Conservation (phyloP, 2,888 invertebrate genomes). For the Spisula subtruncata region DNA sequence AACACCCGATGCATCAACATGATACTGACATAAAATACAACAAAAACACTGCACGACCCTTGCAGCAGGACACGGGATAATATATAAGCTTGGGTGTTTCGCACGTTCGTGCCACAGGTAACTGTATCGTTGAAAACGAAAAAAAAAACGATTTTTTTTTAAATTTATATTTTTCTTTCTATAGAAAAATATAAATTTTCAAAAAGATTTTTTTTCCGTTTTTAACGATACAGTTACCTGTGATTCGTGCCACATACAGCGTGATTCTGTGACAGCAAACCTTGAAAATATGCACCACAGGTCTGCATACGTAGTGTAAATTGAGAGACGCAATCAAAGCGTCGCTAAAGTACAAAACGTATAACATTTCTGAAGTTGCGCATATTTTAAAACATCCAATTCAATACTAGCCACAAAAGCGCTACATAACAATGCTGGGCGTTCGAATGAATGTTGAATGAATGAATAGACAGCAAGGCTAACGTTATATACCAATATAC, state of each 20-base stretch:
- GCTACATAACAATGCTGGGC: conserved; percentile 2
- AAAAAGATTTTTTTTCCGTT: no score
- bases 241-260: not conserved
- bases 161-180: no score
- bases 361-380: not conserved
- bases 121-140: no score
- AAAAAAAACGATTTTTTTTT: no score
- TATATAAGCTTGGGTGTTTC: not conserved
- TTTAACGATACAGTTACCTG: no score
- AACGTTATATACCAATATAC: not conserved
- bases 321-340: not conserved
- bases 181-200: no score
- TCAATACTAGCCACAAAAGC: not conserved
- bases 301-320: not conserved
- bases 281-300: not conserved
- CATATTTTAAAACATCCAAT: not conserved
- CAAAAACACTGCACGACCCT: not conserved
- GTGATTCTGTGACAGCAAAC: not conserved
- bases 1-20: not conserved
- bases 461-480: conserved; percentile 22
- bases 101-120: not conserved
- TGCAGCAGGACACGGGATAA: not conserved
- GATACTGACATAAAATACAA: not conserved
- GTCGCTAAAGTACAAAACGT: not conserved
- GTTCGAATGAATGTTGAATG: not conserved